Evolutionary conservation across 2,113 vertebrate species (phyloP).

Genomic region (Pterocles orientalis): DNA sequence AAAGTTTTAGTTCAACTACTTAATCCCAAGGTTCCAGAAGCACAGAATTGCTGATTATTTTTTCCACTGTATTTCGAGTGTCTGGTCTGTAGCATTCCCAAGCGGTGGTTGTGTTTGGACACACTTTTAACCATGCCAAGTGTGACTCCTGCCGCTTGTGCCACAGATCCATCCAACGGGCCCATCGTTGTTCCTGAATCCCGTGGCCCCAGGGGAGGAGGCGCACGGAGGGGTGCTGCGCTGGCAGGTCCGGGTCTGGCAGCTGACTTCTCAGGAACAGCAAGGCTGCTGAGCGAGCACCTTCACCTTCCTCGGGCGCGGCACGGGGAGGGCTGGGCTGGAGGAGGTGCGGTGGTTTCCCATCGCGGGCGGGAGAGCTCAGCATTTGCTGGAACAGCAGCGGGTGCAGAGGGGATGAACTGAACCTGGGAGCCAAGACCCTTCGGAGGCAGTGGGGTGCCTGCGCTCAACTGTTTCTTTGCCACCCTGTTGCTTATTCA

Average conservation of each 20-base stretch:
- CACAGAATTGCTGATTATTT: neutral
- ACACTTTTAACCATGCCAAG: neutral
- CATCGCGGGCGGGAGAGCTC: accelerated
- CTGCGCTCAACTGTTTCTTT: accelerated
- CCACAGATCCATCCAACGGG: neutral
- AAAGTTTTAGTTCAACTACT: neutral
- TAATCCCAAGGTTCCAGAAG: neutral
- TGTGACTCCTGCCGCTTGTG: neutral
- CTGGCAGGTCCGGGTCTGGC: neutral
- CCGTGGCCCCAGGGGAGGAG: neutral
- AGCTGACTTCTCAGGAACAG: neutral
- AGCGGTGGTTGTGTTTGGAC: neutral
- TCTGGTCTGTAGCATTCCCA: neutral
- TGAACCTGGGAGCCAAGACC: no score
- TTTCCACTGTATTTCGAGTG: neutral
- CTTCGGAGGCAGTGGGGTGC: accelerated
- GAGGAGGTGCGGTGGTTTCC: neutral
- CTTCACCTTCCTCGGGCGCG: neutral
- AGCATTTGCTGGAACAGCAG: accelerated
- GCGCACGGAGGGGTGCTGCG: neutral
- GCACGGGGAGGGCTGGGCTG: neutral
- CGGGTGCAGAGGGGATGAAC: neutral
- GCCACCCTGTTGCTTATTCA: neutral
- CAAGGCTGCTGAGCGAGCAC: neutral
- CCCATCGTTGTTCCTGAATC: accelerated